These are phyloP conservation scores for Numenius phaeopus DNA, from an alignment of 2,797 vertebrate genomes.

Conservation along the genomic window DNA sequence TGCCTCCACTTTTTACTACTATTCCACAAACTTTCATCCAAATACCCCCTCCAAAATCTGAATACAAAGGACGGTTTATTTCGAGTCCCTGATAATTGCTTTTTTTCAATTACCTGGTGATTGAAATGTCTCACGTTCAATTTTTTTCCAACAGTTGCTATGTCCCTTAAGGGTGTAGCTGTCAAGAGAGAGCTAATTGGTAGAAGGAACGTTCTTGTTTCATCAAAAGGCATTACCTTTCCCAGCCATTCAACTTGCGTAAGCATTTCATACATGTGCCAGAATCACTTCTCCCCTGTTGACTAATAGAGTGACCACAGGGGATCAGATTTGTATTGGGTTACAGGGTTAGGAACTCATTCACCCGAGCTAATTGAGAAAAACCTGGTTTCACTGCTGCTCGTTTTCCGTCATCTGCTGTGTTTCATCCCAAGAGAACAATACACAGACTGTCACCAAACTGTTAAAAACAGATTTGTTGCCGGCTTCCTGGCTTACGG, in stretches of 20 bases:
- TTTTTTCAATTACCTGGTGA: not conserved
- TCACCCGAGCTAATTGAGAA: not conserved
- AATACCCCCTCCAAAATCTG: not conserved
- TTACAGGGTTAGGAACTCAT: not conserved
- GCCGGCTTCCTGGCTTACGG: not conserved
- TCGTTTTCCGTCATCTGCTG: accelerated
- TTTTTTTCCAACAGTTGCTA: not conserved
- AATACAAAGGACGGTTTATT: not conserved
- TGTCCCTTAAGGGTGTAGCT: not conserved
- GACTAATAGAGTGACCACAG: not conserved
- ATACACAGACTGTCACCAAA: not conserved
- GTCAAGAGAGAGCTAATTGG: not conserved
- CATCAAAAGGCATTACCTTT: not conserved
- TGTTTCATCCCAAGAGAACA: not conserved
- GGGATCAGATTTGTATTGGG: not conserved
- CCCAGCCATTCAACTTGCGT: not conserved
- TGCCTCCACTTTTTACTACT: not conserved
- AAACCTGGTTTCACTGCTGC: not conserved
- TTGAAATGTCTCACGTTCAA: not conserved
- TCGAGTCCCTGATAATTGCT: not conserved
- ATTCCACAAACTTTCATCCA: not conserved
- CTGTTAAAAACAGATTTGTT: not conserved
- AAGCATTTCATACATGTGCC: not conserved
- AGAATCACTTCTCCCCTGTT: not conserved
- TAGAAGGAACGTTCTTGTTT: not conserved